phyloP scores from a whole-genome alignment of 2,888 invertebrate species.

The Athetis lepigone region DNA sequence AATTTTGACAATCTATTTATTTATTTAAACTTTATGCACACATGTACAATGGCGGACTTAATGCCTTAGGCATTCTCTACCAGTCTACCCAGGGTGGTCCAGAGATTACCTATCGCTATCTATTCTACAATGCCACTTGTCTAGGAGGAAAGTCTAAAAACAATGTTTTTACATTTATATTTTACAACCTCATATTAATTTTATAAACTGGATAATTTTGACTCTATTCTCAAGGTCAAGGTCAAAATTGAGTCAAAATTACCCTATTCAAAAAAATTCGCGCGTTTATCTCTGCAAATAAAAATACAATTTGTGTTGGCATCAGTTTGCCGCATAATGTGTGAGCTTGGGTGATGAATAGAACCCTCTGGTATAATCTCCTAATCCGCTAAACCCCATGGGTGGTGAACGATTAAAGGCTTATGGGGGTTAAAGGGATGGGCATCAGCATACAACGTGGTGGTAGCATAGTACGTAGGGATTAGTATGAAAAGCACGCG shows the following conservation, averaged over 20 bases:
- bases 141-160: too few species aligned
- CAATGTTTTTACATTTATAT: too few species aligned
- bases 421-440: conserved; percentile 29
- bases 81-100: too few species aligned
- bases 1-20: too few species aligned
- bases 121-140: too few species aligned
- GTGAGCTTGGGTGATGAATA: conserved; percentile 46
- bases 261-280: conserved; percentile 3
- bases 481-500: conserved; percentile 25
- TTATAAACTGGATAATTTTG: too few species aligned
- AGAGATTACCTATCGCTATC: too few species aligned
- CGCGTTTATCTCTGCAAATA: neutral
- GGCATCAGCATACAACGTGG: conserved; percentile 26
- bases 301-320: conserved; percentile 30
- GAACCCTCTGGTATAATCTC: conserved; percentile 41
- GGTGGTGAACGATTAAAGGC: conserved; percentile 37
- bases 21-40: too few species aligned
- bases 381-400: conserved; percentile 43
- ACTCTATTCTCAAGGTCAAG: too few species aligned
- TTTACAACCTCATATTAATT: too few species aligned
- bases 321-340: conserved; percentile 27
- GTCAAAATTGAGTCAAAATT: neutral
- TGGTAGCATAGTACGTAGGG: conserved; percentile 5
- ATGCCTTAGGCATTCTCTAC: too few species aligned
- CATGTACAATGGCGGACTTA: too few species aligned